Percentiles rank a stretch among this genome's conserved stretches.
These are phyloP conservation scores for Punctoribates punctum DNA, from an alignment of 2,888 invertebrate species.

Conservation along the genomic window DNA sequence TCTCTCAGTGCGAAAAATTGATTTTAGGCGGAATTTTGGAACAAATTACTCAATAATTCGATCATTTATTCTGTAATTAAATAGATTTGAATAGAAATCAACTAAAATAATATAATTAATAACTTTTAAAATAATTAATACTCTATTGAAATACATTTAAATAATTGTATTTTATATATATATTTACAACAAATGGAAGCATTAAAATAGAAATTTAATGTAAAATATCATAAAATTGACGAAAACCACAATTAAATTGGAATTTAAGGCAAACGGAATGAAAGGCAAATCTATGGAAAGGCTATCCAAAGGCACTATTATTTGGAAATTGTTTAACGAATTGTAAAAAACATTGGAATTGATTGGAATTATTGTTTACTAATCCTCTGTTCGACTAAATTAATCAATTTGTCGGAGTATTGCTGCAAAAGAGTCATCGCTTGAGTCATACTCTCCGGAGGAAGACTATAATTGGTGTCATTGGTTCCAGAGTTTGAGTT, in stretches of 20 bases:
- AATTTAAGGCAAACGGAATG: conserved; percentile 15
- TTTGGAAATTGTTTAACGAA: background rate
- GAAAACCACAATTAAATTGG: background rate
- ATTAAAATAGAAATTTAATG: background rate
- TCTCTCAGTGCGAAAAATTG: conserved; percentile 81
- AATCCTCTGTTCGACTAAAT: conserved; percentile 63
- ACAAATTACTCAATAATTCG: conserved; percentile 56
- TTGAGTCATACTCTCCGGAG: conserved; percentile 45
- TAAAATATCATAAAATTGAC: background rate
- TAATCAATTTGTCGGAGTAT: conserved; percentile 62
- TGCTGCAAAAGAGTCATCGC: conserved; percentile 59
- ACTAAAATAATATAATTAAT: background rate
- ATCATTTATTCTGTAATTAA: background rate
- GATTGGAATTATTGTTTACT: conserved; percentile 38
- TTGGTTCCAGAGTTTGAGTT: background rate
- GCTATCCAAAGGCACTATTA: conserved; percentile 24
- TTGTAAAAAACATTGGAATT: background rate
- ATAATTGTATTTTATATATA: background rate
- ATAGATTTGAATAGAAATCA: background rate
- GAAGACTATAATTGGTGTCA: conserved; percentile 34
- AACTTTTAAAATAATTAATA: conserved; percentile 12
- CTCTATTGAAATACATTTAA: background rate
- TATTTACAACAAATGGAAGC: background rate
- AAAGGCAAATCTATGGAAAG: conserved; percentile 12
- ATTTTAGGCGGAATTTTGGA: conserved; percentile 83